These are phyloP conservation scores for Ormyrus labotus DNA, from an alignment of 2,888 invertebrate genomes.

Conservation along the genomic window DNA sequence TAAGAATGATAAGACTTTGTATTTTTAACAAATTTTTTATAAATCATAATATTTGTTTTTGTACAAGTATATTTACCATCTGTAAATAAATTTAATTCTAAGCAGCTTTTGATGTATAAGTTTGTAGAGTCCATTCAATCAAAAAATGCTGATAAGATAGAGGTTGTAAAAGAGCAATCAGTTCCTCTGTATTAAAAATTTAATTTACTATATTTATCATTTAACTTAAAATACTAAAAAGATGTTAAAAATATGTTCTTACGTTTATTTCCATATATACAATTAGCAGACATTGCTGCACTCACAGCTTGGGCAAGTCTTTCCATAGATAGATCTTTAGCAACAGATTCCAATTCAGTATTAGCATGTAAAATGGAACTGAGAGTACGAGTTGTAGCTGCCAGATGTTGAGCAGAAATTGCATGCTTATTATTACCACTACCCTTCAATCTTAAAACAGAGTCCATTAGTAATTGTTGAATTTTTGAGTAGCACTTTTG, in stretches of 20 bases:
- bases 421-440: constrained; percentile 71
- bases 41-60: constrained; percentile 37
- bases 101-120: constrained; percentile 70
- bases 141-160: constrained; percentile 71
- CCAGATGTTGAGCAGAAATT: constrained; percentile 74
- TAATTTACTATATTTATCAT: constrained; percentile 41
- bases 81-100: constrained; percentile 59
- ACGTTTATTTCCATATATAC: constrained; percentile 88
- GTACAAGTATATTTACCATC: constrained; percentile 52
- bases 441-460: constrained; percentile 69
- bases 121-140: constrained; percentile 74
- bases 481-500: constrained; percentile 71
- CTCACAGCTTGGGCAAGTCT: constrained; percentile 90
- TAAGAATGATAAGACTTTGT: constrained; percentile 2
- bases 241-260: constrained; percentile 55
- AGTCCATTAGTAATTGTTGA: constrained; percentile 73
- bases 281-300: constrained; percentile 86
- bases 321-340: constrained; percentile 78
- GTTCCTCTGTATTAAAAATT: constrained; percentile 68
- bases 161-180: constrained; percentile 71
- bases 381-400: constrained; percentile 68
- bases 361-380: constrained; percentile 63
- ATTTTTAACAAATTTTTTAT: constrained; percentile 33
- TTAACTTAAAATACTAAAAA: constrained; percentile 59
- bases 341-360: constrained; percentile 60